A percentile compares a stretch with the other conserved stretches of the same genome.
Conservation (phyloP, 2,888 invertebrate species). For the Villa cingulata region DNA sequence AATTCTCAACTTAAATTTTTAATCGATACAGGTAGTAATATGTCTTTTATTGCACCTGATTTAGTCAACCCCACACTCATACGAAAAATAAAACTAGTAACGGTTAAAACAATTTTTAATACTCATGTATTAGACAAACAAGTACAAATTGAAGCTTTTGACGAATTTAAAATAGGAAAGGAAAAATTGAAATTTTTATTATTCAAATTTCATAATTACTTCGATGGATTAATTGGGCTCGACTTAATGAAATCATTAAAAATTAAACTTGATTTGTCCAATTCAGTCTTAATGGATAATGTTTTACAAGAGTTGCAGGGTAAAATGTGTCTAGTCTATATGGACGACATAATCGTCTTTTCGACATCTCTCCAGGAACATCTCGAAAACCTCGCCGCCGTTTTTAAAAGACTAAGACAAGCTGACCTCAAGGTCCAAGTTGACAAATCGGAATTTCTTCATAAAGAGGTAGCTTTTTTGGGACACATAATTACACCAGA, state of each 20-base stretch:
- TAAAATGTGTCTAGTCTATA: conserved; percentile 10
- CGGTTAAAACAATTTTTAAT: neutral
- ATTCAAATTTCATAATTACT: conserved; percentile 15
- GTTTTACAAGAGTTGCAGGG: conserved; percentile 6
- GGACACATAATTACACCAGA: conserved; percentile 7
- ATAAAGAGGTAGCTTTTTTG: neutral
- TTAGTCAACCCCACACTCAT: neutral
- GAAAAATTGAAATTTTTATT: no score
- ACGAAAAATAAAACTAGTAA: neutral
- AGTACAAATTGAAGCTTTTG: conserved; percentile 5
- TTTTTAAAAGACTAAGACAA: neutral
- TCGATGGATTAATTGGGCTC: conserved; percentile 15
- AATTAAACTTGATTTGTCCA: conserved; percentile 10
- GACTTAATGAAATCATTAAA: conserved; percentile 11
- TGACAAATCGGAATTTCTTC: conserved; percentile 2
- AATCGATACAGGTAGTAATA: no score
- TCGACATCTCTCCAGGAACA: conserved; percentile 6
- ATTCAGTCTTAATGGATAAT: conserved; percentile 4
- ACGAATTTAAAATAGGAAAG: conserved; percentile 8
- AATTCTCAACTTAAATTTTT: no score
- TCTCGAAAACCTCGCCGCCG: neutral
- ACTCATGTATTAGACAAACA: conserved; percentile 6
- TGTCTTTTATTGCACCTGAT: no score
- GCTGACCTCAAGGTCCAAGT: conserved; percentile 5
- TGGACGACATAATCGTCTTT: conserved; percentile 6